phyloP scores from a whole-genome alignment of 1,140 invertebrate species.

The Trypoxylus dichotomus region DNA sequence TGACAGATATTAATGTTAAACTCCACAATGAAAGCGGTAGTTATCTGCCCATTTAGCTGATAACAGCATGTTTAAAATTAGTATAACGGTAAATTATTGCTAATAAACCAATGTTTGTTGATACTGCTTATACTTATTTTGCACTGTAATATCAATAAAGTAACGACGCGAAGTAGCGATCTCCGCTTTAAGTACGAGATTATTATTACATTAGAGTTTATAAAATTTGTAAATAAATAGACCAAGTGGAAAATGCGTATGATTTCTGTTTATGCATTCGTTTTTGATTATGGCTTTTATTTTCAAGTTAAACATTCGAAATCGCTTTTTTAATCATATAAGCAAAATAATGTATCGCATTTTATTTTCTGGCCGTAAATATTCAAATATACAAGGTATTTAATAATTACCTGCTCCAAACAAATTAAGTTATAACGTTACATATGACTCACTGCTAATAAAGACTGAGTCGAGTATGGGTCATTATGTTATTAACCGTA shows the following conservation, averaged over 20 bases:
- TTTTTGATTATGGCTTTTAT: neutral
- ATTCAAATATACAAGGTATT: too few species aligned
- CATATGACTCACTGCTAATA: too few species aligned
- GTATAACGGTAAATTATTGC: neutral
- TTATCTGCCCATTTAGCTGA: slow-evolving; percentile 2
- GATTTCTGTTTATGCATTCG: neutral
- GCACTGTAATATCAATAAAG: neutral
- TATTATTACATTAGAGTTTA: slow-evolving; percentile 4
- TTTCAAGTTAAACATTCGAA: neutral
- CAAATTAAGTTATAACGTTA: too few species aligned
- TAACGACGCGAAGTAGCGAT: neutral
- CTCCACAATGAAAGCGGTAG: neutral
- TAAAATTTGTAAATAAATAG: neutral
- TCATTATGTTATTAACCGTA: too few species aligned
- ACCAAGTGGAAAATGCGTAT: neutral
- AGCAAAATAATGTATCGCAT: too few species aligned
- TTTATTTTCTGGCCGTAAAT: too few species aligned
- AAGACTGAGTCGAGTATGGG: too few species aligned
- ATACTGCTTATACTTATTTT: slow-evolving; percentile 3
- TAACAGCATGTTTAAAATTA: slow-evolving; percentile 7
- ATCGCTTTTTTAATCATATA: neutral
- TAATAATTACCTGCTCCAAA: too few species aligned
- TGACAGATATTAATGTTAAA: slow-evolving; percentile 3
- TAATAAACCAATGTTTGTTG: slow-evolving; percentile 2
- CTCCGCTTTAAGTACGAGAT: neutral